These are phyloP conservation scores for Gnatocerus cornutus DNA, from an alignment of 2,888 invertebrate species.

Conservation along the genomic window DNA sequence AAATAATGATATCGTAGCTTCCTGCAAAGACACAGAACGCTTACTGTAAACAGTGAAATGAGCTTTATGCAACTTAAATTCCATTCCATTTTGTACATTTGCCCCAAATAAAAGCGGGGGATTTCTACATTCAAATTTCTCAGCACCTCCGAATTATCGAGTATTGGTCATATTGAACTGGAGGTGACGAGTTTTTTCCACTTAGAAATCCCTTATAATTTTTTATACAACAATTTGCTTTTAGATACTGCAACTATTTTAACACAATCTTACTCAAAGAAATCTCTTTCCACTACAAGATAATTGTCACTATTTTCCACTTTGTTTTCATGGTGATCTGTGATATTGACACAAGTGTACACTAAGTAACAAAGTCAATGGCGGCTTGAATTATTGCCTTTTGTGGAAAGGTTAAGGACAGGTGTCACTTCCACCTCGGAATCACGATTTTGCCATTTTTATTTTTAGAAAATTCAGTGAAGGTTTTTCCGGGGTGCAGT, in stretches of 20 bases:
- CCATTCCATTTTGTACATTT: conserved; percentile 51
- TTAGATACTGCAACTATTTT: conserved; percentile 44
- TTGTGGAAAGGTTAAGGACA: conserved; percentile 1
- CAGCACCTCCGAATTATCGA: conserved; percentile 29
- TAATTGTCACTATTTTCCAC: conserved; percentile 21
- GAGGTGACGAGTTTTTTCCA: conserved; percentile 36
- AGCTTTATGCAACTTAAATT: conserved; percentile 49
- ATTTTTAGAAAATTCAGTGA: not conserved
- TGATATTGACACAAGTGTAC: conserved; percentile 33
- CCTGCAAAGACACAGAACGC: conserved; percentile 51
- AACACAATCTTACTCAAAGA: conserved; percentile 39
- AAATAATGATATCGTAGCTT: conserved; percentile 52
- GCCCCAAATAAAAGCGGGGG: conserved; percentile 45
- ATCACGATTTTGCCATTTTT: not conserved
- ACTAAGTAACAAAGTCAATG: conserved; percentile 25
- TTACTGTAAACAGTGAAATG: conserved; percentile 53
- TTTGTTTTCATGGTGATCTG: conserved; percentile 16
- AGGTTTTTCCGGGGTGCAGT: no score
- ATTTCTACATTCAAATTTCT: conserved; percentile 48
- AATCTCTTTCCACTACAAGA: conserved; percentile 23
- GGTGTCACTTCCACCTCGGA: not conserved
- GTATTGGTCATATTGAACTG: no score
- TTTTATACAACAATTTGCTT: conserved; percentile 37
- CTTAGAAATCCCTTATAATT: conserved; percentile 40
- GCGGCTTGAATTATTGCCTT: conserved; percentile 2